A percentile compares a stretch with the other conserved stretches of the same genome.
Conservation (phyloP, 2,113 vertebrate species). For the Xenopus laevis region DNA sequence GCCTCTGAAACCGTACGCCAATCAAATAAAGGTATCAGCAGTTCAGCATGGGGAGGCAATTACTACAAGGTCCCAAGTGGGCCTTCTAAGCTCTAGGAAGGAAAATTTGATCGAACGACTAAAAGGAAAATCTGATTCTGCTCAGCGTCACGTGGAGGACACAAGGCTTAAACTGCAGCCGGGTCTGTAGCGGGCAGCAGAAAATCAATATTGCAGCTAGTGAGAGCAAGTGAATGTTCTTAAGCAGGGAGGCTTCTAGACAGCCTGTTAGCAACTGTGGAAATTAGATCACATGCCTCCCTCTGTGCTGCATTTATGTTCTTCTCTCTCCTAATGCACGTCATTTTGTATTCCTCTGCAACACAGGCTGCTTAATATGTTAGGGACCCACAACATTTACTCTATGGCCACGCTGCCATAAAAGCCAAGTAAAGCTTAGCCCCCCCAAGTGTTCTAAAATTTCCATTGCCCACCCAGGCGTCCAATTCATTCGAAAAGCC, state of each 20-base stretch:
- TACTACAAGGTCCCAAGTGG: slow-evolving; percentile 73
- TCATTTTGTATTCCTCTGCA: slow-evolving; percentile 19
- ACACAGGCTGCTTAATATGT: background rate
- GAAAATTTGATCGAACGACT: slow-evolving; percentile 75
- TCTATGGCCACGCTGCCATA: background rate
- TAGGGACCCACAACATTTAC: background rate
- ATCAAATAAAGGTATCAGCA: slow-evolving; percentile 87
- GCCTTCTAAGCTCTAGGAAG: slow-evolving; percentile 71
- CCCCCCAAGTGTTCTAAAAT: too few species aligned
- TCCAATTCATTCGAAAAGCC: too few species aligned
- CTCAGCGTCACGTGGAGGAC: slow-evolving; percentile 67
- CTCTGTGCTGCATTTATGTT: background rate
- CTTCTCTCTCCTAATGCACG: background rate
- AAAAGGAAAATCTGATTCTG: slow-evolving; percentile 75
- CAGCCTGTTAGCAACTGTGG: slow-evolving; percentile 49
- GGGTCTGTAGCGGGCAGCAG: slow-evolving; percentile 60
- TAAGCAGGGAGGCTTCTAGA: slow-evolving; percentile 51
- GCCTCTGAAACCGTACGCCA: slow-evolving; percentile 80
- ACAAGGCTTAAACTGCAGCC: slow-evolving; percentile 64
- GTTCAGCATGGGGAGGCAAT: slow-evolving; percentile 77
- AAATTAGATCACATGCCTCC: slow-evolving; percentile 32
- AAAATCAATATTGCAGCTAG: slow-evolving; percentile 59
- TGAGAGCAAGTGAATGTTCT: slow-evolving; percentile 49
- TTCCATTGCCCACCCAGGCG: too few species aligned
- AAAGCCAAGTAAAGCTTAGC: too few species aligned